These are phyloP conservation scores for Anthophora plumipes DNA, from an alignment of 2,888 invertebrate species.

Conservation along the genomic window DNA sequence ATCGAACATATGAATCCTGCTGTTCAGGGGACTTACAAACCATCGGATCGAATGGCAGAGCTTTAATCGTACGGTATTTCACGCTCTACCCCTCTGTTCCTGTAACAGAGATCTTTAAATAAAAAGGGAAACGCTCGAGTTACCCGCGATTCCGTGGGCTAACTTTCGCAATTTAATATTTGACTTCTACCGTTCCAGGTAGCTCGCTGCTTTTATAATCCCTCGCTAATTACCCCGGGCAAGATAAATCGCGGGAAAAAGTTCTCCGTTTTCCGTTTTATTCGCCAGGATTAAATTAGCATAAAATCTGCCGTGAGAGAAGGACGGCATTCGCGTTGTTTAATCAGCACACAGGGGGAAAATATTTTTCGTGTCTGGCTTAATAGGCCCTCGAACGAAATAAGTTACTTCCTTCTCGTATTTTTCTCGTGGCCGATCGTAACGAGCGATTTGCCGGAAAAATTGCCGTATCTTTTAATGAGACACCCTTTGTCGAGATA, in stretches of 20 bases:
- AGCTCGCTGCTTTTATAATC: conserved; percentile 47
- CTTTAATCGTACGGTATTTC: conserved; percentile 30
- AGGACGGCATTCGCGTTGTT: conserved; percentile 28
- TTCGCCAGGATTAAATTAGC: conserved; percentile 51
- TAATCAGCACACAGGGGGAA: conserved; percentile 32
- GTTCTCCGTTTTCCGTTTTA: conserved; percentile 35
- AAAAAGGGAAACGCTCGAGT: conserved; percentile 38
- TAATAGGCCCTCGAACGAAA: conserved; percentile 16
- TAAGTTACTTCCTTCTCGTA: not conserved
- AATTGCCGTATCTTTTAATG: not conserved
- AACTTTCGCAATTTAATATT: conserved; percentile 51
- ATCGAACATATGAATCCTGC: not conserved
- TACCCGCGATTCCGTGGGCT: conserved; percentile 26
- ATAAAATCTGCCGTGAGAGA: conserved; percentile 45
- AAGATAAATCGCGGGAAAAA: conserved; percentile 49
- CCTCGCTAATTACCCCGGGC: conserved; percentile 42
- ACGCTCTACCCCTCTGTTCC: not conserved
- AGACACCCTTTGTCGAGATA: not conserved
- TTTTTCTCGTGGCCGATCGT: too few species aligned
- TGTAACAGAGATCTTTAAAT: conserved; percentile 27
- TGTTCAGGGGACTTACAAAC: not conserved
- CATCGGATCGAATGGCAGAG: conserved; percentile 12
- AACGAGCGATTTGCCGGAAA: not conserved
- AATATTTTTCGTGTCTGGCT: conserved; percentile 14
- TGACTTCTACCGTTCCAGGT: conserved; percentile 32